Conservation (phyloP, 2,113 vertebrate genomes). For the Lagopus leucura region DNA sequence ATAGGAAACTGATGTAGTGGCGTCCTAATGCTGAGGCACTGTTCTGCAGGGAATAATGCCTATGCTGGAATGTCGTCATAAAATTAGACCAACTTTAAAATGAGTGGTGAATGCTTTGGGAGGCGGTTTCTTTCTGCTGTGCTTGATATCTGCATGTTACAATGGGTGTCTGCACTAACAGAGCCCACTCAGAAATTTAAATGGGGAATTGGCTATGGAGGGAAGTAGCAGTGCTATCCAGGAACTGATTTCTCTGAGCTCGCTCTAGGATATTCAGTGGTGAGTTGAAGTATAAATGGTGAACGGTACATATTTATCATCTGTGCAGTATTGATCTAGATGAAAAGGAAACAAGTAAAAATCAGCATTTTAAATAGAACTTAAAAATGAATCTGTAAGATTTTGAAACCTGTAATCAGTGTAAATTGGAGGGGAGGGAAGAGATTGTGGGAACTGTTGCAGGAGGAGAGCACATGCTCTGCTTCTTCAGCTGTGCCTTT, state of each 20-base stretch:
- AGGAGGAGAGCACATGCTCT: not conserved
- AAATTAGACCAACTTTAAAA: constrained; percentile 43
- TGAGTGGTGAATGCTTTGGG: not conserved
- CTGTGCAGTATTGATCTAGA: constrained; percentile 42
- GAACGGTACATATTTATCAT: constrained; percentile 45
- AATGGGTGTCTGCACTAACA: not conserved
- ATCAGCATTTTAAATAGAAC: constrained; percentile 62
- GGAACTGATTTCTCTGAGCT: constrained; percentile 35
- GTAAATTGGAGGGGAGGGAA: constrained; percentile 49
- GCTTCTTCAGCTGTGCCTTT: not conserved
- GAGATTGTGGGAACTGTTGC: not conserved
- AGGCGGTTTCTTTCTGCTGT: not conserved
- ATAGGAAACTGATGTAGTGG: not conserved
- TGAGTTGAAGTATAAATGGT: constrained; percentile 7
- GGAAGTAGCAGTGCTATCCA: not conserved
- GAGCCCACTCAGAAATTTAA: not conserved
- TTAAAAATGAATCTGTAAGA: constrained; percentile 29
- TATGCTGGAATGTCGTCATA: not conserved
- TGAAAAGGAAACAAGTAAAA: constrained; percentile 65
- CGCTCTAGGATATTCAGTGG: not conserved
- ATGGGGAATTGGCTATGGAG: not conserved
- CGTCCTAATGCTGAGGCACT: not conserved
- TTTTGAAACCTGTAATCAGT: constrained; percentile 57
- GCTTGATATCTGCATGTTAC: not conserved
- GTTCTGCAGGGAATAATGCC: not conserved